Evolutionary conservation across 37 sponge, comb jelly and placozoan species (phyloP).

Genomic region (Eunapius fragilis): DNA sequence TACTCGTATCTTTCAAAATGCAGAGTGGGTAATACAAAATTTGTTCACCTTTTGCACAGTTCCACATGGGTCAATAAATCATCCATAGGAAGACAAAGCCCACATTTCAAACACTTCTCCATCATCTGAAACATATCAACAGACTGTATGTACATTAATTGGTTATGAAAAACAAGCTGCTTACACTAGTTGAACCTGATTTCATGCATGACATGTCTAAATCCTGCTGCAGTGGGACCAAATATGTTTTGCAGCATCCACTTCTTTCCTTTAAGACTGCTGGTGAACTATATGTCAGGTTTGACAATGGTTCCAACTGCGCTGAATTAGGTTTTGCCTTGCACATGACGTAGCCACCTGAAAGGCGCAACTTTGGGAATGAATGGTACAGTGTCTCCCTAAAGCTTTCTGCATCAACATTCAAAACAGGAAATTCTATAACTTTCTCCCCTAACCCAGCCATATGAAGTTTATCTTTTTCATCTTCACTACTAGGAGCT

Average conservation of each 20-base stretch:
- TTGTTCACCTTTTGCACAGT: too few relatives aligned
- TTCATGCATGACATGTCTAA: constrained; percentile 20
- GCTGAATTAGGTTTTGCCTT: neutral
- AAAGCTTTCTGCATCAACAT: constrained; percentile 16
- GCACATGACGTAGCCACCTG: too few relatives aligned
- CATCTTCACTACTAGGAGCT: constrained; percentile 44
- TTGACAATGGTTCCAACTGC: constrained; percentile 37
- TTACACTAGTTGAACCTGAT: too few relatives aligned
- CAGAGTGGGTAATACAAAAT: too few relatives aligned
- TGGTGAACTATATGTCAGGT: constrained; percentile 11
- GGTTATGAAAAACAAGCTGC: too few relatives aligned
- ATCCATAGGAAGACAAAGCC: too few relatives aligned
- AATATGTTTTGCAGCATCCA: constrained; percentile 44
- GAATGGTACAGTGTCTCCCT: constrained; percentile 3
- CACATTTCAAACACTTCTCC: too few relatives aligned
- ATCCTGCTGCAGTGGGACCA: constrained; percentile 47
- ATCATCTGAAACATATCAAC: too few relatives aligned
- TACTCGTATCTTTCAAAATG: too few relatives aligned
- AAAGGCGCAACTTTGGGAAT: too few relatives aligned
- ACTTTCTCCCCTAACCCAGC: constrained; percentile 63
- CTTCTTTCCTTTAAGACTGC: constrained; percentile 39
- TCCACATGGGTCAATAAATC: too few relatives aligned
- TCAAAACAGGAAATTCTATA: constrained; percentile 24
- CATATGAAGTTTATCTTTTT: constrained; percentile 42
- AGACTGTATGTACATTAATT: too few relatives aligned